Evolutionary conservation across 2,113 vertebrate genomes (phyloP).

Genomic region (Colistium nudipinnis): DNA sequence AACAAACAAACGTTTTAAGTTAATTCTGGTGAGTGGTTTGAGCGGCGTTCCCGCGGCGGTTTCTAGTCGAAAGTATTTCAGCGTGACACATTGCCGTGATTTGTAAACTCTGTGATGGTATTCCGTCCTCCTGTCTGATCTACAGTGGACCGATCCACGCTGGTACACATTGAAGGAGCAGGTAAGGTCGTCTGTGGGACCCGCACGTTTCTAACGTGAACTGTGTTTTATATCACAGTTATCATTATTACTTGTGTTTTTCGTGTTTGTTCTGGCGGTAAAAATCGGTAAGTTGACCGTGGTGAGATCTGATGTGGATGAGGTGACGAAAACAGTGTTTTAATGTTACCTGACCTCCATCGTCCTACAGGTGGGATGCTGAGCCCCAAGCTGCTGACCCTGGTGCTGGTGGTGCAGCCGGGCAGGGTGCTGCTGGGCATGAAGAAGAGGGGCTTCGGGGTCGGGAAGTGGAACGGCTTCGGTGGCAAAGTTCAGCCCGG

Average conservation of each 20-base stretch:
- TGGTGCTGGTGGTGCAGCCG: constrained; percentile 90
- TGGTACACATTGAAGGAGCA: neutral
- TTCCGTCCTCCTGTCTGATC: fast-evolving
- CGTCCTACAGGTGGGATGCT: constrained; percentile 75
- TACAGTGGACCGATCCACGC: neutral
- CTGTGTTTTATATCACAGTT: neutral
- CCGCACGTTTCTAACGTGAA: constrained; percentile 17
- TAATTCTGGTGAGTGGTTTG: neutral
- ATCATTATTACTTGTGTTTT: too few species aligned
- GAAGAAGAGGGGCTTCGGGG: constrained; percentile 97
- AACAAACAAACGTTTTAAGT: neutral
- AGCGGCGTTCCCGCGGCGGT: neutral
- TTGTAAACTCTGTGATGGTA: neutral
- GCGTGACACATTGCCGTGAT: constrained; percentile 47
- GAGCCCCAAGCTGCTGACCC: constrained; percentile 84
- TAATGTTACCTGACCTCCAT: neutral
- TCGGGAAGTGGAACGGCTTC: constrained; percentile 94
- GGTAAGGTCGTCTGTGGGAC: neutral
- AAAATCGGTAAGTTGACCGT: too few species aligned
- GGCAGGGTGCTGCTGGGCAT: constrained; percentile 89
- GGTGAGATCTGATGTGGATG: too few species aligned
- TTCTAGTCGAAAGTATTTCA: constrained; percentile 64
- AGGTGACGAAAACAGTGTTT: neutral
- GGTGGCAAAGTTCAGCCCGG: constrained; percentile 92
- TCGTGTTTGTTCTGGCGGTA: too few species aligned